Conservation (phyloP, 2,888 invertebrate species). For the Dusona sp. region DNA sequence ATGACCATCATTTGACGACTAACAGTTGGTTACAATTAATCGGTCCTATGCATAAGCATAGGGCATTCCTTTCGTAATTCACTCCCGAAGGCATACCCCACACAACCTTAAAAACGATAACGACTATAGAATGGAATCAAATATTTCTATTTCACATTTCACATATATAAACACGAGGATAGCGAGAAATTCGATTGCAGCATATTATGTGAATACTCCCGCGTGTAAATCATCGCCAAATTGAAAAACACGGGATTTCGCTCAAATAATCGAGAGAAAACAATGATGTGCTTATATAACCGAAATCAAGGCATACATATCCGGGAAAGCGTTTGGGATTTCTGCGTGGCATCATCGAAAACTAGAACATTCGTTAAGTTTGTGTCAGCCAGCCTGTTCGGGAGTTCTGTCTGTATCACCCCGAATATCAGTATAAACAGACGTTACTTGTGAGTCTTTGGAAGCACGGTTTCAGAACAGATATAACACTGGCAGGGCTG, state of each 20-base stretch:
- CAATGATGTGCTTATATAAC: neutral
- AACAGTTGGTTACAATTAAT: too few species aligned
- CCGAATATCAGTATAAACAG: neutral
- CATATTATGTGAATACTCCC: neutral
- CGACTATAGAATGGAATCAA: too few species aligned
- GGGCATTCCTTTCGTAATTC: too few species aligned
- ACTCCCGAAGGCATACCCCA: too few species aligned
- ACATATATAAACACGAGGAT: neutral
- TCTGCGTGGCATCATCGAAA: neutral
- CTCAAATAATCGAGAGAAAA: too few species aligned
- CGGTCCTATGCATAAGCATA: too few species aligned
- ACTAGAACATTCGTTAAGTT: neutral
- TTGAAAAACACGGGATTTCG: too few species aligned
- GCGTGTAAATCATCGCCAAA: neutral
- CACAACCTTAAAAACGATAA: too few species aligned
- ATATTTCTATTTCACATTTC: too few species aligned
- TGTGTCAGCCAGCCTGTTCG: neutral
- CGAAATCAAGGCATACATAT: slow-evolving; percentile 31
- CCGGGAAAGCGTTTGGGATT: slow-evolving; percentile 30
- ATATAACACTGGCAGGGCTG: neutral
- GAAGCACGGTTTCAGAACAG: neutral
- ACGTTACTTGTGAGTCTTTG: neutral
- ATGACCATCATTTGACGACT: too few species aligned
- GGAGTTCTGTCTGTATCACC: neutral
- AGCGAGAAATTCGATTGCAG: neutral